phyloP scores from a whole-genome alignment of 2,888 invertebrate species.

The Calameuta filiformis region DNA sequence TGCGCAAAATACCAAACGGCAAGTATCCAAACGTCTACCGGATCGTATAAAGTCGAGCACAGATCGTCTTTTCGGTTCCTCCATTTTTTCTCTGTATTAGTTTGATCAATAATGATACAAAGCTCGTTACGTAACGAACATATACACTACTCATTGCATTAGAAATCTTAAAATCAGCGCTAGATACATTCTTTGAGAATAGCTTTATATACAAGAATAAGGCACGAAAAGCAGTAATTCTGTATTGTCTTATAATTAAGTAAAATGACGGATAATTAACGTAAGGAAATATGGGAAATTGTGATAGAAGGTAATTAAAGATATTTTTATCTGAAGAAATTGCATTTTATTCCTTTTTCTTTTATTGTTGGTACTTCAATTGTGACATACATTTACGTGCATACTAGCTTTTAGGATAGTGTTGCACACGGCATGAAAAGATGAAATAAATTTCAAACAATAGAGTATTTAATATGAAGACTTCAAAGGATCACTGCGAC shows the following conservation, averaged over 20 bases:
- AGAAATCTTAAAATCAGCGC: not conserved
- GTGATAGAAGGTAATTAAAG: not conserved
- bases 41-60: constrained; percentile 24
- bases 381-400: constrained; percentile 26
- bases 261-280: not conserved
- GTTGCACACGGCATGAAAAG: constrained; percentile 14
- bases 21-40: constrained; percentile 20
- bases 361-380: constrained; percentile 19
- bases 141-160: not conserved
- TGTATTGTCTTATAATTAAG: not conserved
- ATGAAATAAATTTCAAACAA: constrained; percentile 4
- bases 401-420: constrained; percentile 20
- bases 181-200: too few species aligned
- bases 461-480: constrained; percentile 16
- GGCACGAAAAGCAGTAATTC: not conserved
- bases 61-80: constrained; percentile 23
- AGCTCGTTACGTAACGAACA: not conserved
- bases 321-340: not conserved
- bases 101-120: not conserved
- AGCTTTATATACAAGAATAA: not conserved
- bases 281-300: not conserved
- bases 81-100: constrained; percentile 19
- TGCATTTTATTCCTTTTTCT: constrained; percentile 14
- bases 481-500: constrained; percentile 26
- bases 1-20: constrained; percentile 29